Percentiles rank a stretch among this genome's conserved stretches.
phyloP scores from a whole-genome alignment of 2,888 invertebrate genomes.

The Perizoma flavofasciatum region DNA sequence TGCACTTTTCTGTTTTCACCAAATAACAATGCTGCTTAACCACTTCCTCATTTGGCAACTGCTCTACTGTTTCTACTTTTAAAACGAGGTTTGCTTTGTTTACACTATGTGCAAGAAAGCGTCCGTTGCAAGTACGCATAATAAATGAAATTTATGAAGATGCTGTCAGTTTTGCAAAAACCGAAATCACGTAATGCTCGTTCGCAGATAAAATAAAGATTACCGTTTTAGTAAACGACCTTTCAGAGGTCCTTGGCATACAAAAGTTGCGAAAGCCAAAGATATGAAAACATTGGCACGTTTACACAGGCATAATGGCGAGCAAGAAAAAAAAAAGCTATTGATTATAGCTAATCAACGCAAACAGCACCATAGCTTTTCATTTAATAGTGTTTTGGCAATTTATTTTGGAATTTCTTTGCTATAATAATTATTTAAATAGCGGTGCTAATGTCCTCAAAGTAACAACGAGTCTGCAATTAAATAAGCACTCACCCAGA shows the following conservation, averaged over 20 bases:
- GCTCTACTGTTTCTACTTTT: slow-evolving; percentile 36
- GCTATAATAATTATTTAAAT: slow-evolving; percentile 1
- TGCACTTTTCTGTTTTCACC: slow-evolving; percentile 45
- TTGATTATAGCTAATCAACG: slow-evolving; percentile 9
- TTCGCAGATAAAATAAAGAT: slow-evolving; percentile 78
- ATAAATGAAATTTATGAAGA: slow-evolving; percentile 36
- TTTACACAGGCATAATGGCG: slow-evolving; percentile 27
- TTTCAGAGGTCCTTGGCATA: slow-evolving; percentile 76
- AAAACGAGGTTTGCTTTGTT: slow-evolving; percentile 36
- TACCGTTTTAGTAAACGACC: slow-evolving; percentile 76
- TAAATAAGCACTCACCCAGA: slow-evolving; percentile 23
- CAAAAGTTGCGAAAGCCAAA: slow-evolving; percentile 67
- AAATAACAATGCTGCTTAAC: slow-evolving; percentile 46
- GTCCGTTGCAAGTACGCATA: slow-evolving; percentile 17
- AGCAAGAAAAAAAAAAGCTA: slow-evolving; percentile 37
- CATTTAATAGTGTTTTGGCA: background rate
- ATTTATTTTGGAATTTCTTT: slow-evolving; percentile 11
- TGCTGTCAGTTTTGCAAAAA: slow-evolving; percentile 51
- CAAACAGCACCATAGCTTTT: slow-evolving; percentile 4
- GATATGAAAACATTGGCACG: slow-evolving; percentile 63
- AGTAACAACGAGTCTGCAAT: slow-evolving; percentile 12
- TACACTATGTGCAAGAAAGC: slow-evolving; percentile 11
- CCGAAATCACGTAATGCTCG: slow-evolving; percentile 60
- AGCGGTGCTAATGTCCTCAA: slow-evolving; percentile 8
- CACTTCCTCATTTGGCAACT: slow-evolving; percentile 52